phyloP scores from a whole-genome alignment of 2,888 invertebrate species.

The Pocota personata region DNA sequence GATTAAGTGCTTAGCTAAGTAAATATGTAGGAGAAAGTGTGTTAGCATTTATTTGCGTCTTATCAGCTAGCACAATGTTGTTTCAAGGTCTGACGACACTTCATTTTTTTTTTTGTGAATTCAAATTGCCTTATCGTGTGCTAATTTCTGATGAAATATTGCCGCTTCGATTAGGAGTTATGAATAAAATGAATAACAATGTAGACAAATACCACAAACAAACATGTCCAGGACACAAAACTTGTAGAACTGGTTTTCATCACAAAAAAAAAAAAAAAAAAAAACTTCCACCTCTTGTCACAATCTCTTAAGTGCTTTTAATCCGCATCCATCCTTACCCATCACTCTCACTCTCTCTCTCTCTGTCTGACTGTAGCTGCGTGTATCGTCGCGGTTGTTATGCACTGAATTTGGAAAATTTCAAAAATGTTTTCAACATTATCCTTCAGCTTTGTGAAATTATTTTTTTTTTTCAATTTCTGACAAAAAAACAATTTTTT shows the following conservation, averaged over 20 bases:
- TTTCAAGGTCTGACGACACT: conserved; percentile 36
- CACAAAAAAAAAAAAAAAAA: background rate
- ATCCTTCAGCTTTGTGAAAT: conserved; percentile 62
- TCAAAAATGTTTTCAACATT: conserved; percentile 48
- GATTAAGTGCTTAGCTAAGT: conserved; percentile 2
- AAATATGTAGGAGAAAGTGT: background rate
- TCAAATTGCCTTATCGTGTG: conserved; percentile 33
- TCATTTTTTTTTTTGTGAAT: conserved; percentile 9
- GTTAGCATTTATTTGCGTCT: background rate
- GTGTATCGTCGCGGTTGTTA: conserved; percentile 35
- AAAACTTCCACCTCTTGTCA: background rate
- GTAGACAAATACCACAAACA: background rate
- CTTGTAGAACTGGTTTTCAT: conserved; percentile 20
- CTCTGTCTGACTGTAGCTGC: background rate
- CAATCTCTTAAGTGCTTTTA: background rate
- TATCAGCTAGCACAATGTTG: conserved; percentile 27
- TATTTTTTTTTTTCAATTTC: conserved; percentile 39
- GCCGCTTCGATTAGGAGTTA: conserved; percentile 1
- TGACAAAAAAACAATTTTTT: conserved; percentile 36
- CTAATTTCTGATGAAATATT: background rate
- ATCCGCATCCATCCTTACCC: conserved; percentile 2
- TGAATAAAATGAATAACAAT: too few species aligned
- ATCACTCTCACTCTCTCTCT: background rate
- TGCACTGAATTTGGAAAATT: conserved; percentile 58
- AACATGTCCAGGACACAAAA: conserved; percentile 1